phyloP scores from a whole-genome alignment of 2,888 invertebrate species.

The Cheilosia scutellata region DNA sequence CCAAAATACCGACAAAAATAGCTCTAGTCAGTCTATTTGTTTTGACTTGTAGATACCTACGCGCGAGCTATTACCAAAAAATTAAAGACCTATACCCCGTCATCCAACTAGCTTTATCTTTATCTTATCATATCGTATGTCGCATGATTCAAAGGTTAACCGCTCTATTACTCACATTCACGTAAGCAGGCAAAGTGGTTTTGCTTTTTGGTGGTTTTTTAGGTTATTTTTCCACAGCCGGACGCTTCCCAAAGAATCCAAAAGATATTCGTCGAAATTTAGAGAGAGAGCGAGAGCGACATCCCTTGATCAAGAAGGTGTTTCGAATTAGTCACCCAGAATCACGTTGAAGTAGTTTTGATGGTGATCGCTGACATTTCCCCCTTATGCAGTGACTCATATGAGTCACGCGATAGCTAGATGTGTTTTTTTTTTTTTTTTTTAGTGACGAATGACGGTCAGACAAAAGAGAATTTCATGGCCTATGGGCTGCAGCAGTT shows the following conservation, averaged over 20 bases:
- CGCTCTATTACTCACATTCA: slow-evolving; percentile 41
- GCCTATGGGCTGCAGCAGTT: slow-evolving; percentile 40
- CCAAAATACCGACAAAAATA: slow-evolving; percentile 60
- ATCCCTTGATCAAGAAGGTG: slow-evolving; percentile 47
- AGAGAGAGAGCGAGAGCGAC: slow-evolving; percentile 21
- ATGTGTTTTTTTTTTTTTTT: slow-evolving; percentile 8
- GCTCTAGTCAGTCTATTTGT: slow-evolving; percentile 26
- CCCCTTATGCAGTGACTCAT: slow-evolving; percentile 46
- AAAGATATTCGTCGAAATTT: slow-evolving; percentile 17
- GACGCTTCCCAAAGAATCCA: background rate
- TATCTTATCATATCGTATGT: slow-evolving; percentile 70
- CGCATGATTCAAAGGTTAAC: slow-evolving; percentile 50
- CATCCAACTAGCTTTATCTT: slow-evolving; percentile 37
- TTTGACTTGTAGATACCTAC: slow-evolving; percentile 21
- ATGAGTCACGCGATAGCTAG: slow-evolving; percentile 31
- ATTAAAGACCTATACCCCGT: slow-evolving; percentile 13
- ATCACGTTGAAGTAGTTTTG: slow-evolving; percentile 27
- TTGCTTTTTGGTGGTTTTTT: slow-evolving; percentile 9
- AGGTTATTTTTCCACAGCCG: slow-evolving; percentile 2
- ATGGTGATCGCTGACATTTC: slow-evolving; percentile 40
- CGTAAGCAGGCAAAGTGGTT: background rate
- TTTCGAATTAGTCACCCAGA: slow-evolving; percentile 60
- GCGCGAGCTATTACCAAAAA: slow-evolving; percentile 3
- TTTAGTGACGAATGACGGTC: slow-evolving; percentile 60
- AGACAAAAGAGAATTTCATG: slow-evolving; percentile 41